These are phyloP conservation scores for Puffinus mauretanicus DNA, from an alignment of 2,113 vertebrate species.

Conservation along the genomic window DNA sequence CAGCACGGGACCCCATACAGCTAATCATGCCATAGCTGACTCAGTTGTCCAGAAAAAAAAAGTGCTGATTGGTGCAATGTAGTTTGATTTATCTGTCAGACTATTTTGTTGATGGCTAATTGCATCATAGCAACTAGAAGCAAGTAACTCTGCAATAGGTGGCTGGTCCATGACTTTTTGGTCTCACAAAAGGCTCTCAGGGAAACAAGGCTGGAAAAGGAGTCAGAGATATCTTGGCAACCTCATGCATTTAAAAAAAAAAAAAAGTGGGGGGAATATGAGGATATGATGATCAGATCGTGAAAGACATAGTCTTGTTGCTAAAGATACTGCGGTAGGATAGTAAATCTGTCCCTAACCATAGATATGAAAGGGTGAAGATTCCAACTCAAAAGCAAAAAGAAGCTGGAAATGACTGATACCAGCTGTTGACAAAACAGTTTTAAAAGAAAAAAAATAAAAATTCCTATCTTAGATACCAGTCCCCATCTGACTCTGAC, in stretches of 20 bases:
- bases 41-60: not conserved
- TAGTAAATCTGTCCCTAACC: not conserved
- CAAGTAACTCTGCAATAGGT: not conserved
- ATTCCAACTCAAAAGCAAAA: not conserved
- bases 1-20: not conserved
- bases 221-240: not conserved
- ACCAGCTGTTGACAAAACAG: not conserved
- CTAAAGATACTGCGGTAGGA: not conserved
- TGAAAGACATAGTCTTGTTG: not conserved
- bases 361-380: not conserved
- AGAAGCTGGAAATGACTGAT: not conserved
- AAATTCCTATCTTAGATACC: not conserved
- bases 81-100: not conserved
- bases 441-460: not conserved
- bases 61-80: not conserved
- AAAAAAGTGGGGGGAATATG: accelerated
- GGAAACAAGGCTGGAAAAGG: not conserved
- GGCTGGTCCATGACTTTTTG: not conserved
- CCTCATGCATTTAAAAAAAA: not conserved
- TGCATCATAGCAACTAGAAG: not conserved
- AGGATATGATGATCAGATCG: not conserved
- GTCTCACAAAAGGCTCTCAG: not conserved
- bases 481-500: not conserved
- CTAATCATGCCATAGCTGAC: not conserved
- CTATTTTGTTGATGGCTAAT: not conserved